Conservation (phyloP, 2,888 invertebrate species). For the Agrochola circellaris region DNA sequence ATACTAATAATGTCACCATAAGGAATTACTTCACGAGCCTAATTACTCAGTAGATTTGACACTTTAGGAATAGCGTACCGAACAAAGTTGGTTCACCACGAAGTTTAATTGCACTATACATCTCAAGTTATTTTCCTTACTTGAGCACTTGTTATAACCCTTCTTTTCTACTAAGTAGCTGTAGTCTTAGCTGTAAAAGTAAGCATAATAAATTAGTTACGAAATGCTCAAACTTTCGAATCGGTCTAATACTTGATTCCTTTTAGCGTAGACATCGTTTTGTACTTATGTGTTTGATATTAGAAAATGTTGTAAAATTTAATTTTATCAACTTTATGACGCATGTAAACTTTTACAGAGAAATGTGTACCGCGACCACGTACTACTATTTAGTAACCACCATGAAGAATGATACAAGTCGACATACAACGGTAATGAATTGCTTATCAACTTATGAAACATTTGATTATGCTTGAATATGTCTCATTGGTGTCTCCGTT, state of each 20-base stretch:
- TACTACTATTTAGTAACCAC: conserved; percentile 5
- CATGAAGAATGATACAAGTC: conserved; percentile 15
- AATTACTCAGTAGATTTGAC: conserved; percentile 46
- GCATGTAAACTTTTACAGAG: conserved; percentile 14
- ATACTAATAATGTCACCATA: no score
- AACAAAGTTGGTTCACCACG: conserved; percentile 16
- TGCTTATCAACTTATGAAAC: conserved; percentile 2
- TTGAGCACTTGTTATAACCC: conserved; percentile 18
- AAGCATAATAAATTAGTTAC: conserved; percentile 68
- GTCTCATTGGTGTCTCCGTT: neutral
- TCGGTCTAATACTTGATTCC: conserved; percentile 76
- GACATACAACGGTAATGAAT: neutral
- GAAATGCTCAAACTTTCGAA: conserved; percentile 75
- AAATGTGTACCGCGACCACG: conserved; percentile 13
- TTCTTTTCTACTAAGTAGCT: conserved; percentile 37
- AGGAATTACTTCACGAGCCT: conserved; percentile 30
- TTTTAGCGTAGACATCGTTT: conserved; percentile 67
- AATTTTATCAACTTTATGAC: conserved; percentile 20
- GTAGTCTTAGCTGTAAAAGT: conserved; percentile 50
- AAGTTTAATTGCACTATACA: conserved; percentile 35
- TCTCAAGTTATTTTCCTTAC: conserved; percentile 21
- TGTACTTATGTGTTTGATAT: conserved; percentile 66
- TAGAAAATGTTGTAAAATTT: conserved; percentile 23
- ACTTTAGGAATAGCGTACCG: conserved; percentile 39
- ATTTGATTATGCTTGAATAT: neutral